Evolutionary conservation across 2,888 invertebrate species (phyloP).

Genomic region (Sceliomorpha sp.): DNA sequence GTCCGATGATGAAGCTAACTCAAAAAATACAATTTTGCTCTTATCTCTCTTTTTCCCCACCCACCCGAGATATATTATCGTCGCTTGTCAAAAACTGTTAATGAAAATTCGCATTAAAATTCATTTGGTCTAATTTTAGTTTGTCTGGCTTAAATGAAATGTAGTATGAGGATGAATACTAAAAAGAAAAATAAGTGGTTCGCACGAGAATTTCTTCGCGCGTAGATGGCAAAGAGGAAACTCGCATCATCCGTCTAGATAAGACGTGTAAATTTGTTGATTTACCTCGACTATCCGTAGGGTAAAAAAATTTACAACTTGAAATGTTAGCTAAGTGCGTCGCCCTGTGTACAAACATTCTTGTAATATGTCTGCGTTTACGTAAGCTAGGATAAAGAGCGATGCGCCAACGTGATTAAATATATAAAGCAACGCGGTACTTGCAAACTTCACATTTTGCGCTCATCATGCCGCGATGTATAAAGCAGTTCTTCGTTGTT

Average conservation of each 20-base stretch:
- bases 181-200: too few species aligned
- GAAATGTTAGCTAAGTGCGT: conserved; percentile 40
- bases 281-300: conserved; percentile 27
- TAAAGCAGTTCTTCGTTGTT: conserved; percentile 22
- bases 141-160: too few species aligned
- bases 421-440: conserved; percentile 1
- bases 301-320: conserved; percentile 33
- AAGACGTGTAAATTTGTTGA: conserved; percentile 44
- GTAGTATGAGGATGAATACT: too few species aligned
- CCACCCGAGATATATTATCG: too few species aligned
- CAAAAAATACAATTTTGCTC: too few species aligned
- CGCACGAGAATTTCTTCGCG: too few species aligned
- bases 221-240: conserved; percentile 2
- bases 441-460: conserved; percentile 15
- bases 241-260: conserved; percentile 21
- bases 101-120: too few species aligned
- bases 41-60: too few species aligned
- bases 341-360: conserved; percentile 34
- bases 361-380: conserved; percentile 24
- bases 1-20: too few species aligned
- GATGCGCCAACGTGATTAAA: too few species aligned
- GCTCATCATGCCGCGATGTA: conserved; percentile 14
- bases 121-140: too few species aligned
- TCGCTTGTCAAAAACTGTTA: too few species aligned
- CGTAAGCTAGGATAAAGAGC: conserved; percentile 8